These are phyloP conservation scores for Hyppa rectilinea DNA, from an alignment of 2,888 invertebrate genomes.

Conservation along the genomic window DNA sequence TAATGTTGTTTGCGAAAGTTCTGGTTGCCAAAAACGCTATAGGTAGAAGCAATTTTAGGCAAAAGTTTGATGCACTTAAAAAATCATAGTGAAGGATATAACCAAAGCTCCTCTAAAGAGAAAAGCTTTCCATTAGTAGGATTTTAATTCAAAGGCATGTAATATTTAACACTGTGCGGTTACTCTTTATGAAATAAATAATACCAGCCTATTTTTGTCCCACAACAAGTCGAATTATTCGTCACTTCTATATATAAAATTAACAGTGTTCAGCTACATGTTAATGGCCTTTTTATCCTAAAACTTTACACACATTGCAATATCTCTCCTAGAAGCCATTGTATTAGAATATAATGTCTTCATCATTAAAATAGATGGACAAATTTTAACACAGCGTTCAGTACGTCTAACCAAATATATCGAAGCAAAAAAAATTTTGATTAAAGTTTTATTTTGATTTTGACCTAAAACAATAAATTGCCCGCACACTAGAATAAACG, in stretches of 20 bases:
- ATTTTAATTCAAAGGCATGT: neutral
- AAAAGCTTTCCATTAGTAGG: neutral
- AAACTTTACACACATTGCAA: neutral
- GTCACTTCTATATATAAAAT: neutral
- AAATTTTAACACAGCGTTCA: too few relatives aligned
- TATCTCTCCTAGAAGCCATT: neutral
- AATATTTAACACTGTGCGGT: neutral
- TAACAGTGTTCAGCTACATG: neutral
- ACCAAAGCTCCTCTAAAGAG: neutral
- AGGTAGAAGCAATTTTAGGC: neutral
- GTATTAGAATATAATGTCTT: neutral
- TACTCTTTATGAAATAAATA: too few relatives aligned
- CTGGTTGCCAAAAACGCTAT: neutral
- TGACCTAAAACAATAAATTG: too few relatives aligned
- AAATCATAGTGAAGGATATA: neutral
- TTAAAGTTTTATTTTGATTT: too few relatives aligned
- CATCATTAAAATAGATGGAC: too few relatives aligned
- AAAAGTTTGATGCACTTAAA: neutral
- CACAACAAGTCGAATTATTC: too few relatives aligned
- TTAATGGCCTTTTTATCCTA: neutral
- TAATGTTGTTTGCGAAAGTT: neutral
- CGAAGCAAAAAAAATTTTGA: too few relatives aligned
- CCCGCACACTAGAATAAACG: too few relatives aligned
- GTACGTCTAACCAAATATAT: too few relatives aligned
- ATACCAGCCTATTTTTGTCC: too few relatives aligned